Evolutionary conservation across 2,888 invertebrate species (phyloP), one percentile per base, ranked within the genome.

Genomic region (Gymnoscelis rufifasciata): DNA sequence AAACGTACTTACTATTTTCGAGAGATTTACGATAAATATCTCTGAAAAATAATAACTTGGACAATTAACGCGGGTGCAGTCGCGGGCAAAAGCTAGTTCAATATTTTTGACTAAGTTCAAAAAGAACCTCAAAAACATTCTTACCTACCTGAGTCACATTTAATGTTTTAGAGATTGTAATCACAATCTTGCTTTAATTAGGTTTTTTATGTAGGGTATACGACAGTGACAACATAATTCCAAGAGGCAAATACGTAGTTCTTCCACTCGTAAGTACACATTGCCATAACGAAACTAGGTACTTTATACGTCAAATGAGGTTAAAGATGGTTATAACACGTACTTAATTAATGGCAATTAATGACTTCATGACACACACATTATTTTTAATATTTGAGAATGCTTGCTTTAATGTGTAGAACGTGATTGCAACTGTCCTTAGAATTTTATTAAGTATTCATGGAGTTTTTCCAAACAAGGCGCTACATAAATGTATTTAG

Each of bases 251-350:
- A 14, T 8, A 13, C 42, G 45, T 53, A 50, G 53, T 45, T 51
- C 41, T 38, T 49, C 43, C 42, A 44, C 38, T 38, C 28, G 58
- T 63, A 69, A 71, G 71, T 71, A 60, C 60, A 60, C 31, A 31
- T 57, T 58, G 60, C 52, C 62, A 68, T 63, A 60, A 65, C 44
- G 39, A 49, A 50, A 44, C 53, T 51, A n/a, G n/a, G n/a, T n/a
- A 62, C 57, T 59, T 43, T 59, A 38, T 28, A 51, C 31, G 52
- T 60, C 50, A 58, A 56, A 58, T 35, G 54, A 54, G 31, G 52
- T 51, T 60, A 52, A 59, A 56, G 19, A 19, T 19, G 19, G 19
- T 19, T 19, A 19, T 19, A 19, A 19, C 19, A 19, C 19, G 19
- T 19, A 19, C 19, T 19, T 19, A 19, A 63, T 66, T 58, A 37